Base-by-base conservation (phyloP, 2,113 vertebrate genomes). In the Mobula birostris region DNA sequence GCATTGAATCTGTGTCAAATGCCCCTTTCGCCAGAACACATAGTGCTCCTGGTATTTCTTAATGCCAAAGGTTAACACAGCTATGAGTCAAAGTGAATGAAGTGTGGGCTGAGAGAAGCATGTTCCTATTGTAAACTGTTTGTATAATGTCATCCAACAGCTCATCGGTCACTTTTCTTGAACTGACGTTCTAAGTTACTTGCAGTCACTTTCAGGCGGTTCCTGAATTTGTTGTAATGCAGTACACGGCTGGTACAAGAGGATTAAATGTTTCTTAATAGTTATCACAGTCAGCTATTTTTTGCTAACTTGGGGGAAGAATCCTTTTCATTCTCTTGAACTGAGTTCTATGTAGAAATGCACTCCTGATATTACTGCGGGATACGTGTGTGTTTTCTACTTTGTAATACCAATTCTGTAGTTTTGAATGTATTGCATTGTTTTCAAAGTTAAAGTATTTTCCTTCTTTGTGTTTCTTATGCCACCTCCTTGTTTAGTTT, bases 51-150 rank as follows among this genome's bases (percentile, higher is more conserved):
- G 85, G 66, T 90, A 90, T 90, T 66, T 14, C 61, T 90, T 7
- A 7, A 66, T 90, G 61, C 6, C 61, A 90, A 90, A 90, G 85
- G 85, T 68, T 90, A 90, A 32, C 85, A 90, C 63, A 66, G 61
- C 85, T 88, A 29, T n/a, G 27, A 32, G 61, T 63, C 61, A 66
- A 61, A 68, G 61, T 90, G 85, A 90, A 90, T 66, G 85, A 68
- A 32, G 29, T 68, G 63, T 32, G 85, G 61, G 66, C 8, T 7
- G 61, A 90, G 29, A 90, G 29, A 90, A 90, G 29, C 14, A 90
- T 90, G 61, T 66, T 90, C 85, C 61, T 36, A 66, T 90, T 90
- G 85, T 63, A 68, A 15, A 66, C n/a, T 90, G 29, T 66, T 61
- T 32, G 61, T 68, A 32, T 36, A 90, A 90, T 19, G 85, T 68